phyloP scores from a whole-genome alignment of 1,140 invertebrate genomes.

The Drosophila nigrodunni region DNA sequence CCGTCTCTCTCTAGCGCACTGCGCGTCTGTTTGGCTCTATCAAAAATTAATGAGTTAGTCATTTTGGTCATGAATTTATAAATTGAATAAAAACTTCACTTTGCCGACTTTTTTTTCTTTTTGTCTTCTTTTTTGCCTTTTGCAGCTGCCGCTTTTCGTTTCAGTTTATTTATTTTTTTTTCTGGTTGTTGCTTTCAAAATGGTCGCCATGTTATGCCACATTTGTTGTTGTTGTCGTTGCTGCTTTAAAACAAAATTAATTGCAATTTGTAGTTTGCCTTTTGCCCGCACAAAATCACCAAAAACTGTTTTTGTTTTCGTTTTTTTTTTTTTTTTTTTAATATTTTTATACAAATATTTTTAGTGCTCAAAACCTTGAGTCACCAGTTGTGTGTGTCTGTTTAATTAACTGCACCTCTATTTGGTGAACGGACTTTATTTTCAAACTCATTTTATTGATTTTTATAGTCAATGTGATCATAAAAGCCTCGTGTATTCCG shows the following conservation, averaged over 20 bases:
- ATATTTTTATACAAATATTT: conserved; percentile 6
- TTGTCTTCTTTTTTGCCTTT: conserved; percentile 17
- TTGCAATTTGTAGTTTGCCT: conserved; percentile 59
- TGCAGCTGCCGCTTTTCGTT: conserved; percentile 70
- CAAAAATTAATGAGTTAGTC: conserved; percentile 83
- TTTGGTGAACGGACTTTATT: conserved; percentile 20
- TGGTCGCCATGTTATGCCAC: conserved; percentile 47
- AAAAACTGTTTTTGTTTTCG: conserved; percentile 26
- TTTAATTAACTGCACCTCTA: conserved; percentile 67
- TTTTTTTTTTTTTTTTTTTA: conserved; percentile 22
- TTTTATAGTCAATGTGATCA: conserved; percentile 14
- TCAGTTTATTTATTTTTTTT: background rate
- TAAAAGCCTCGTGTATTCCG: conserved; percentile 1
- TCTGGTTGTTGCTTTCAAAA: conserved; percentile 56
- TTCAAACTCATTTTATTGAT: conserved; percentile 10
- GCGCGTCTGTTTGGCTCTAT: conserved; percentile 45
- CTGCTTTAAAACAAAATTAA: conserved; percentile 64
- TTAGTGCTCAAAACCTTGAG: conserved; percentile 39
- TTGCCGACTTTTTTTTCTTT: conserved; percentile 27
- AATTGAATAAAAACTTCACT: conserved; percentile 78
- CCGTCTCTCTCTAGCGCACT: conserved; percentile 7
- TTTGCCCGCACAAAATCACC: conserved; percentile 17
- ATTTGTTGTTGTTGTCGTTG: conserved; percentile 21
- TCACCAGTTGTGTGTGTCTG: background rate
- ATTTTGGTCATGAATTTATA: conserved; percentile 82